These are phyloP conservation scores for Drosophila navojoa DNA, from an alignment of 1,140 invertebrate species.

Conservation along the genomic window DNA sequence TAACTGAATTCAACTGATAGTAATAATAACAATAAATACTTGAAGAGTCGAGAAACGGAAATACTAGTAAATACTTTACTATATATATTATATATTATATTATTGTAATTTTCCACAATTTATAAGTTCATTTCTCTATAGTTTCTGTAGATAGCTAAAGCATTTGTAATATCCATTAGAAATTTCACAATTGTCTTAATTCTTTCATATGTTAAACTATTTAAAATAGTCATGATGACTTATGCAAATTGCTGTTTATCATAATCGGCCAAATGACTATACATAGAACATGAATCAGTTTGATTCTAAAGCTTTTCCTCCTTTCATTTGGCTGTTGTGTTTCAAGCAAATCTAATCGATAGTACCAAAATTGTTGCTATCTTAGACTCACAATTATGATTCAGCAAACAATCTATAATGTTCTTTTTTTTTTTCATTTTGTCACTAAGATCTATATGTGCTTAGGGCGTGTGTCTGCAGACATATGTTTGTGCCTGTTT, in stretches of 20 bases:
- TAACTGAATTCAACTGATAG: too few species aligned
- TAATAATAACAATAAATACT: too few species aligned
- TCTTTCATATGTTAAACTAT: too few species aligned
- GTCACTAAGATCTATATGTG: not conserved
- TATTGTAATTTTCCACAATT: too few species aligned
- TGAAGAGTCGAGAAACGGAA: too few species aligned
- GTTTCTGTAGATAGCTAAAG: too few species aligned
- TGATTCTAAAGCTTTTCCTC: not conserved
- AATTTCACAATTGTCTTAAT: too few species aligned
- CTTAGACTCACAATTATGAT: constrained; percentile 30
- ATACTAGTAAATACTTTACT: too few species aligned
- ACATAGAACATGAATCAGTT: constrained; percentile 21
- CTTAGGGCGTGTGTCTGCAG: too few species aligned
- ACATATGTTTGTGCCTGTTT: not conserved
- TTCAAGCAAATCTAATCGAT: constrained; percentile 23
- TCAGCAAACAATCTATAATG: constrained; percentile 4
- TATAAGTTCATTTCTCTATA: too few species aligned
- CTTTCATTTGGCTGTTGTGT: not conserved
- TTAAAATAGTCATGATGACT: not conserved
- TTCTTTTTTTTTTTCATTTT: not conserved
- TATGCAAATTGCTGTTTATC: not conserved
- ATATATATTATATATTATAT: too few species aligned
- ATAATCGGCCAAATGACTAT: not conserved
- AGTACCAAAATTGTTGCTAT: constrained; percentile 7
- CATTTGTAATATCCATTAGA: too few species aligned